A percentile compares a stretch with the other conserved stretches of the same genome.
Conservation (phyloP, 2,797 vertebrate genomes). For the Gambelia wislizenii region DNA sequence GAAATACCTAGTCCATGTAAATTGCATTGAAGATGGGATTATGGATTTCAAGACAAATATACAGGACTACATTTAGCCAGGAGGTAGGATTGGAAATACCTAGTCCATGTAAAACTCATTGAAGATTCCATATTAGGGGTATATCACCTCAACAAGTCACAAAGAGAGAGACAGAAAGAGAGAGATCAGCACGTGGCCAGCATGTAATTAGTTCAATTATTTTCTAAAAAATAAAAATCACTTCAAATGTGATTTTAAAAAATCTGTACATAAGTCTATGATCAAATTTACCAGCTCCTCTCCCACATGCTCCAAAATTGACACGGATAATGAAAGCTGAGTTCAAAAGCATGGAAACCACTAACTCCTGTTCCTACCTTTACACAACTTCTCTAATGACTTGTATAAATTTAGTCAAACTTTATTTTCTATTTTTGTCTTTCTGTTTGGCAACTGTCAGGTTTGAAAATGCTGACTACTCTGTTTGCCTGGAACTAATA, state of each 20-base stretch:
- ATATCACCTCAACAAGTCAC: neutral
- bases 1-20: too few species aligned
- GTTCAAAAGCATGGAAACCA: neutral
- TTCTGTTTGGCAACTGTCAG: conserved; percentile 52
- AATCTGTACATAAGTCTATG: neutral
- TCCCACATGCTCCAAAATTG: rapidly evolving
- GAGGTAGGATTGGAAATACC: too few species aligned
- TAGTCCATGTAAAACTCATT: too few species aligned
- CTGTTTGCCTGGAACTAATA: conserved; percentile 76
- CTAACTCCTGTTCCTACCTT: neutral
- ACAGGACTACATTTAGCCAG: too few species aligned
- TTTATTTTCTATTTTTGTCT: conserved; percentile 56
- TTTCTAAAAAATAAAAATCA: neutral
- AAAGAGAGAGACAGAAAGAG: too few species aligned
- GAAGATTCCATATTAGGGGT: neutral
- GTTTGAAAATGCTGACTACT: conserved; percentile 77
- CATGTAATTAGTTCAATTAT: neutral
- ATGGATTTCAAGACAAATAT: too few species aligned
- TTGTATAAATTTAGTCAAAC: conserved; percentile 44
- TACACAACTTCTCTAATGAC: conserved; percentile 27
- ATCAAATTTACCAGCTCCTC: neutral
- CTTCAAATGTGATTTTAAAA: conserved; percentile 1
- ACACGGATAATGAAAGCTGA: neutral
- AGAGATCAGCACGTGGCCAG: neutral
- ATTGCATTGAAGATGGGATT: too few species aligned